Evolutionary conservation across 2,797 vertebrate species (phyloP).

Genomic region (Chaetophractus vellerosus): DNA sequence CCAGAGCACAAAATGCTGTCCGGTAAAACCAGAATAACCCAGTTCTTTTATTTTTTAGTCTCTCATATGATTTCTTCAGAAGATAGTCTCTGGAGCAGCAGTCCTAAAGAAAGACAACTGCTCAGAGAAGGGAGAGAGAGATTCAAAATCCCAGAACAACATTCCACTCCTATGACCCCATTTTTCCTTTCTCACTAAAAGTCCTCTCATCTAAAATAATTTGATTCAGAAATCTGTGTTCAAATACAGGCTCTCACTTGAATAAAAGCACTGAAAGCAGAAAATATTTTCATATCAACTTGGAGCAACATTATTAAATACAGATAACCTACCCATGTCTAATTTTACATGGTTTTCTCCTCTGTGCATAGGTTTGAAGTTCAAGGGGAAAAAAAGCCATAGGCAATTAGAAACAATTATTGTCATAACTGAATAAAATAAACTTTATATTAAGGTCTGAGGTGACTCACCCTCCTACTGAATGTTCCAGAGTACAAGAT

Average conservation of each 20-base stretch:
- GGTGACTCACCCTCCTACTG: constrained; percentile 68
- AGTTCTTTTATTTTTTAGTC: constrained; percentile 16
- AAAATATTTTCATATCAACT: constrained; percentile 53
- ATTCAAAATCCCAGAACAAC: not conserved
- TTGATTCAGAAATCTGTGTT: not conserved
- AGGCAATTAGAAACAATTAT: constrained; percentile 65
- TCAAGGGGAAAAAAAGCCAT: not conserved
- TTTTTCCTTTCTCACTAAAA: constrained; percentile 45
- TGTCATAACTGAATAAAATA: constrained; percentile 62
- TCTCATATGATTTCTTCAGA: not conserved
- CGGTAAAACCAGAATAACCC: not conserved
- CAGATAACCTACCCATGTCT: not conserved
- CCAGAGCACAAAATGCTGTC: not conserved
- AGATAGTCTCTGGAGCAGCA: not conserved
- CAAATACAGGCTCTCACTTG: not conserved
- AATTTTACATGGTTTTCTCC: constrained; percentile 60
- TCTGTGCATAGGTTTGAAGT: constrained; percentile 10
- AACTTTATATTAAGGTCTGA: constrained; percentile 64
- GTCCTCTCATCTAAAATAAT: constrained; percentile 4
- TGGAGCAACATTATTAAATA: not conserved
- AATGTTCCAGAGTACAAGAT: constrained; percentile 21
- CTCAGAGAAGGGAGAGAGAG: not conserved
- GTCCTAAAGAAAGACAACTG: constrained; percentile 10
- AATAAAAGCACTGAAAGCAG: constrained; percentile 14
- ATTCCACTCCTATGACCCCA: not conserved